These are phyloP conservation scores for Fringilla coelebs DNA, from an alignment of 2,797 vertebrate species.

Conservation along the genomic window DNA sequence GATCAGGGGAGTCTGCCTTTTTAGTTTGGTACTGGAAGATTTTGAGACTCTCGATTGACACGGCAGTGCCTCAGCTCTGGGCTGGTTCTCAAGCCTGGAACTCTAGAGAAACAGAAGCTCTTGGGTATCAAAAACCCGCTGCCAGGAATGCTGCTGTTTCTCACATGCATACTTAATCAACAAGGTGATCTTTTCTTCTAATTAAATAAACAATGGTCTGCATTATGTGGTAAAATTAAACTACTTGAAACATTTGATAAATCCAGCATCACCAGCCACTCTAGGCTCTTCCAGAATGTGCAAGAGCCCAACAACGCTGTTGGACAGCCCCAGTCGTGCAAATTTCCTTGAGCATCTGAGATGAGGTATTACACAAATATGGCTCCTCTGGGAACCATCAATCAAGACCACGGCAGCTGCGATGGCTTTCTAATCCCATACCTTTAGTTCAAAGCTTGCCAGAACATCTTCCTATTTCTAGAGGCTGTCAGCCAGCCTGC, in stretches of 20 bases:
- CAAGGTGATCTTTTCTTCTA: constrained; percentile 9
- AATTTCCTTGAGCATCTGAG: constrained; percentile 33
- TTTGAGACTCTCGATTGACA: background rate
- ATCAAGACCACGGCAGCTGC: constrained; percentile 20
- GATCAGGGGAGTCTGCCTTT: background rate
- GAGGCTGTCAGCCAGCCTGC: constrained; percentile 29
- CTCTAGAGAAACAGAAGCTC: background rate
- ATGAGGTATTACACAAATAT: constrained; percentile 34
- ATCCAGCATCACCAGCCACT: background rate
- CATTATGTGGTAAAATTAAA: background rate
- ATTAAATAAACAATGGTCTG: background rate
- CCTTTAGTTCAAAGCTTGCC: constrained; percentile 61
- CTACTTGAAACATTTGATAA: background rate
- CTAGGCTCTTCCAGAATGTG: background rate
- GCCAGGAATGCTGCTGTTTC: background rate
- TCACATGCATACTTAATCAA: background rate
- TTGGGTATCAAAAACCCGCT: background rate
- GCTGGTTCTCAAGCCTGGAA: background rate
- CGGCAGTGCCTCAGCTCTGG: background rate
- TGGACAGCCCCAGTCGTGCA: background rate
- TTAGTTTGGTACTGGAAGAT: background rate
- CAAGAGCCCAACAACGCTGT: background rate
- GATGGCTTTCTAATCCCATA: constrained; percentile 30
- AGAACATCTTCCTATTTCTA: constrained; percentile 57
- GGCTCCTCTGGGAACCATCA: constrained; percentile 42